Base-by-base conservation (phyloP, 2,797 vertebrate genomes). In the Hypotaenidia okinawae region DNA sequence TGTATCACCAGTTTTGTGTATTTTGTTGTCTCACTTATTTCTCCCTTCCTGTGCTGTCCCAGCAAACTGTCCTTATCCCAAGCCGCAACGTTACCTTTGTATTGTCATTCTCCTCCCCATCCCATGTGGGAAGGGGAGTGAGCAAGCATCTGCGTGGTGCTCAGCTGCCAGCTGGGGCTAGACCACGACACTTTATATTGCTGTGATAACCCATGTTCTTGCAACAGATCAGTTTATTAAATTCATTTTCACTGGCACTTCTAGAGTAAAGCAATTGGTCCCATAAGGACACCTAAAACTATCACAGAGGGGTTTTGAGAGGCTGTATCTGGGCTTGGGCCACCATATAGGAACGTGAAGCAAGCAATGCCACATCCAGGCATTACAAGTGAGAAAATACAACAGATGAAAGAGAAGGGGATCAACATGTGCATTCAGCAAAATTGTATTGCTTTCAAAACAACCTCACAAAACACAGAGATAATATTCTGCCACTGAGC, bases 281-380 rank as follows among this genome's bases (percentile, higher is more conserved):
- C 43, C 52, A 33, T 10, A 68, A 87, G 69, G 30, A 52, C 30
- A 59, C 17, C 6, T 11, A 9, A 63, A 76, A 39, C 39, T 70
- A 80, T 28, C 33, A 62, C 0, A 0, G 52, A 62, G 35, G 17
- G 17, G 76, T 81, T 78, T 81, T 78, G 33, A 89, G 55, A 78
- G 23, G 37, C 28, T 69, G 16, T 24, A 61, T 21, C 62, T 66
- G 58, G 19, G n/a, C 33, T 35, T 68, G 54, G 62, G 51, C 35
- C 49, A 72, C 39, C 33, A 28, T 0, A 6, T 2, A 68, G 30
- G 8, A 68, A 63, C 1, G 1, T 2, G 2, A 83, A 69, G 78
- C 76, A 90, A 84, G 47, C 51, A 76, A 63, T 16, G 24, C n/a
- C 57, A 90, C 33, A 90, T 76, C 4, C 37, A 76, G 47, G 47